Conservation (phyloP, 2,888 invertebrate genomes). For the Oscheius onirici region DNA sequence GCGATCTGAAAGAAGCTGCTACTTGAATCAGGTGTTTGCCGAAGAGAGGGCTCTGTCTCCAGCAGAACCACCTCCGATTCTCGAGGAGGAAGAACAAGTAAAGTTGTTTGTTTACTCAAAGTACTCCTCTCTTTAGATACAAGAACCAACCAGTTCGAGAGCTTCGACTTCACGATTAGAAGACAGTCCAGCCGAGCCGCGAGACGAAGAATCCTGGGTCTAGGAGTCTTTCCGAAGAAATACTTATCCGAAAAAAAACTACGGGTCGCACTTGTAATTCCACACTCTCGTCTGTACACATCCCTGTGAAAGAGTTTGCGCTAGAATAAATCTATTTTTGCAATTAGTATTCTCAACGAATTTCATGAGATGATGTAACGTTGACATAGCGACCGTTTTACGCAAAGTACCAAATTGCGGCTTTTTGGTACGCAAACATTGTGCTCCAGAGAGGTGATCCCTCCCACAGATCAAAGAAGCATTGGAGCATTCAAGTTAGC, state of each 20-base stretch:
- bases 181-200: neutral
- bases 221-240: neutral
- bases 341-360: neutral
- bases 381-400: constrained; percentile 12
- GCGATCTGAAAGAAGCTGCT: constrained; percentile 18
- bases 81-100: constrained; percentile 13
- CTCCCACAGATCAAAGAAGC: neutral
- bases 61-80: constrained; percentile 27
- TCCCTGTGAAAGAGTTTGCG: neutral
- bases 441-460: neutral
- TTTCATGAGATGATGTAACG: constrained; percentile 26
- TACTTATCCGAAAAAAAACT: neutral
- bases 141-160: constrained; percentile 8
- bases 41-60: constrained; percentile 23
- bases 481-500: no score
- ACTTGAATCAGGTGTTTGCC: constrained; percentile 5
- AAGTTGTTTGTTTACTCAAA: neutral
- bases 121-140: neutral
- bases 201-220: constrained; percentile 26
- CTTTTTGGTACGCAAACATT: constrained; percentile 1
- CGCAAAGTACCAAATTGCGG: neutral
- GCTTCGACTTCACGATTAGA: constrained; percentile 10
- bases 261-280: constrained; percentile 17
- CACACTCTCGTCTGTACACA: constrained; percentile 4
- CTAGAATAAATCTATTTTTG: constrained; percentile 11